phyloP scores from a whole-genome alignment of 2,888 invertebrate genomes.

The Coremacera marginata region DNA sequence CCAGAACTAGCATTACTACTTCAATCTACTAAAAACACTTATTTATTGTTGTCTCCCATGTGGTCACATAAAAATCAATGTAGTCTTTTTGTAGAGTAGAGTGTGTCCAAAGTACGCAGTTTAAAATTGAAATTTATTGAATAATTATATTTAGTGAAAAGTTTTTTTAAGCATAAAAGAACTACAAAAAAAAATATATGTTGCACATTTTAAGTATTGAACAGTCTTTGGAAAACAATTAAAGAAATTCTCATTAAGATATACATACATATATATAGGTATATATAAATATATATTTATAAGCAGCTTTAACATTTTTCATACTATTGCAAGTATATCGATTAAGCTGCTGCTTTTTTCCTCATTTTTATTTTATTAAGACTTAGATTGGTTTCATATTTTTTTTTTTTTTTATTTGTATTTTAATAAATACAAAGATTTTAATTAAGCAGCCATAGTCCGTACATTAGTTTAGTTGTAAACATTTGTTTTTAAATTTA shows the following conservation, averaged over 20 bases:
- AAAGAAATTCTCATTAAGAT: slow-evolving; percentile 11
- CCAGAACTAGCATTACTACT: slow-evolving; percentile 14
- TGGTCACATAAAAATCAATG: slow-evolving; percentile 1
- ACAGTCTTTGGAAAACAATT: neutral
- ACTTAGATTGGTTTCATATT: neutral
- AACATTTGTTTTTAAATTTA: slow-evolving; percentile 17
- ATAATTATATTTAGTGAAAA: neutral
- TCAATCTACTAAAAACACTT: neutral
- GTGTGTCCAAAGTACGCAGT: neutral
- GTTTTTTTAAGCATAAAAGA: slow-evolving; percentile 1
- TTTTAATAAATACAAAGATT: neutral
- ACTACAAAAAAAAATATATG: neutral
- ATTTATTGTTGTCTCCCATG: neutral
- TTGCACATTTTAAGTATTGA: slow-evolving; percentile 9
- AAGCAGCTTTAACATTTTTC: neutral
- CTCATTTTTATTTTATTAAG: neutral
- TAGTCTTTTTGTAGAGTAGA: neutral
- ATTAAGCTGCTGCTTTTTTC: neutral
- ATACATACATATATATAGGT: neutral
- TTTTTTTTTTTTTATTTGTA: neutral
- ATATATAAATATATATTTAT: neutral
- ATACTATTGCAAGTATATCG: neutral
- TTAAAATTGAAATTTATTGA: neutral
- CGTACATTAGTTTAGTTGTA: slow-evolving; percentile 5
- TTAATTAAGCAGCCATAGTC: slow-evolving; percentile 21